phyloP scores from a whole-genome alignment of 2,888 invertebrate genomes.

The Hirtodrosophila duncani region DNA sequence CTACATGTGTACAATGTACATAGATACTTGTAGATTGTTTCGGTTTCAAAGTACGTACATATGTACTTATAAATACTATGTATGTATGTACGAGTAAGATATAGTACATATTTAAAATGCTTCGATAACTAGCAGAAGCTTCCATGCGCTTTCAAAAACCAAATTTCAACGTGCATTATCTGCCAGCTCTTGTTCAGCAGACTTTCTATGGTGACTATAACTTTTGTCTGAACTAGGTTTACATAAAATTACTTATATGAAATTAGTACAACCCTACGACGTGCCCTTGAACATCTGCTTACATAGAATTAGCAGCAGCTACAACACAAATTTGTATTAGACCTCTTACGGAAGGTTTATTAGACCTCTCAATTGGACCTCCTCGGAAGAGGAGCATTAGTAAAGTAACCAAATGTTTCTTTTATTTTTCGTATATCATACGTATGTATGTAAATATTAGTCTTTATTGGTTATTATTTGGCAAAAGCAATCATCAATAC shows the following conservation, averaged over 20 bases:
- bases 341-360: too few relatives aligned
- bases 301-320: conserved; percentile 41
- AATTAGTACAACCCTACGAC: conserved; percentile 46
- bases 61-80: conserved; percentile 5
- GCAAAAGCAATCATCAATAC: too few relatives aligned
- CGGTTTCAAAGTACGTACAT: conserved; percentile 68
- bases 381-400: conserved; percentile 29
- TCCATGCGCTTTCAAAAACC: conserved; percentile 32
- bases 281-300: conserved; percentile 39
- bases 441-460: too few relatives aligned
- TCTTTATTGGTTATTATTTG: too few relatives aligned
- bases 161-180: conserved; percentile 60
- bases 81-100: conserved; percentile 9
- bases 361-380: too few relatives aligned
- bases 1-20: too few relatives aligned
- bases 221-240: conserved; percentile 50
- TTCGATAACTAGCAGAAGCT: conserved; percentile 8
- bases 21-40: too few relatives aligned
- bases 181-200: conserved; percentile 45
- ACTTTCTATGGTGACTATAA: conserved; percentile 46
- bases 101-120: conserved; percentile 9
- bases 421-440: too few relatives aligned
- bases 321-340: conserved; percentile 42
- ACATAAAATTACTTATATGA: conserved; percentile 17
- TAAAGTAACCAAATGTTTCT: conserved; percentile 12